These are phyloP conservation scores for Galendromus occidentalis DNA, from an alignment of 1,140 invertebrate genomes.

Conservation along the genomic window DNA sequence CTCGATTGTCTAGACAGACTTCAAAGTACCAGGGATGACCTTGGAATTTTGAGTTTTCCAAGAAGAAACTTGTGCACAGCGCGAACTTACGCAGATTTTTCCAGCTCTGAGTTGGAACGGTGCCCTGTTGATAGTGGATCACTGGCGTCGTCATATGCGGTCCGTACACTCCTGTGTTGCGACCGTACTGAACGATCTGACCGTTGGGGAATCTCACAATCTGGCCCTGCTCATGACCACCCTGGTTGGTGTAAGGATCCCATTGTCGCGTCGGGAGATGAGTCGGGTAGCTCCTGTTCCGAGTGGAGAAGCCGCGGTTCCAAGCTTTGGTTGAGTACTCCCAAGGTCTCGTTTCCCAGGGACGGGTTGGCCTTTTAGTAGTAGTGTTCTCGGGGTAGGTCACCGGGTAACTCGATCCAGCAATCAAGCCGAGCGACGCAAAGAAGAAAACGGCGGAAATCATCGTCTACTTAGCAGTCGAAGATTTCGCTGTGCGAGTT, in stretches of 20 bases:
- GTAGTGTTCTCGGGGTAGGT: not conserved
- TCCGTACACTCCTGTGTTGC: not conserved
- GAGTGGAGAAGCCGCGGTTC: not conserved
- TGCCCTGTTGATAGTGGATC: not conserved
- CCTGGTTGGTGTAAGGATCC: slow-evolving; percentile 2
- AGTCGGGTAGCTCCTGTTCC: not conserved
- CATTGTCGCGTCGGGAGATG: not conserved
- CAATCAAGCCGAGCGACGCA: no score
- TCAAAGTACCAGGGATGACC: no score
- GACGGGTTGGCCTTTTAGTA: not conserved
- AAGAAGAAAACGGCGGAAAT: no score
- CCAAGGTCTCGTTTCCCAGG: not conserved
- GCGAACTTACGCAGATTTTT: not conserved
- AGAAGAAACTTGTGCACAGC: no score
- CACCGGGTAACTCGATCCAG: no score
- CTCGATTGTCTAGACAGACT: no score
- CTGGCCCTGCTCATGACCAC: slow-evolving; percentile 1
- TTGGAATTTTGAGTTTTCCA: no score
- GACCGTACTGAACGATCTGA: not conserved
- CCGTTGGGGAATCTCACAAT: not conserved
- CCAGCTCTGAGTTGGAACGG: not conserved
- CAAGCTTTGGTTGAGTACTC: slow-evolving; percentile 1
- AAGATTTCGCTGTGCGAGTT: no score
- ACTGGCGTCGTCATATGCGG: not conserved
- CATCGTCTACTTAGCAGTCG: no score